Conservation (phyloP, 2,888 invertebrate species). For the Phaedon cochleariae region DNA sequence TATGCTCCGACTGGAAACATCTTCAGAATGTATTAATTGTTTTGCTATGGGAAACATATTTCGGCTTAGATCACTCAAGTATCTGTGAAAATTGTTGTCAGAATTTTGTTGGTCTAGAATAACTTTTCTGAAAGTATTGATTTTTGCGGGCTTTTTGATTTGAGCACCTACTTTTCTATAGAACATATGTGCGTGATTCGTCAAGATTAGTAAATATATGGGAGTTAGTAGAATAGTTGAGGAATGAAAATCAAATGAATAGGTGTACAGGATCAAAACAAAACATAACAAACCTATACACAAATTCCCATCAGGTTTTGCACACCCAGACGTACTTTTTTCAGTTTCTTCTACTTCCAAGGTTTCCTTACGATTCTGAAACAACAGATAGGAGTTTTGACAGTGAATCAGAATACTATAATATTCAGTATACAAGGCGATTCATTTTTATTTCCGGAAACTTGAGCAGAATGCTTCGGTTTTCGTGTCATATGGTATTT, state of each 20-base stretch:
- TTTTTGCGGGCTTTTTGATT: conserved; percentile 11
- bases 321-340: conserved; percentile 57
- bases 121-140: conserved; percentile 13
- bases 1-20: conserved; percentile 31
- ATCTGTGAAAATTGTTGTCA: conserved; percentile 60
- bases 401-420: no score
- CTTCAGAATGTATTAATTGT: conserved; percentile 28
- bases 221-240: conserved; percentile 45
- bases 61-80: conserved; percentile 22
- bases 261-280: conserved; percentile 54
- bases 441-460: background rate
- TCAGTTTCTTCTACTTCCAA: conserved; percentile 55
- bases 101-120: conserved; percentile 51
- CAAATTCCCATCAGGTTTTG: conserved; percentile 55
- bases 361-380: conserved; percentile 58
- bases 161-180: conserved; percentile 5
- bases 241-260: conserved; percentile 26
- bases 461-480: no score
- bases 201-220: conserved; percentile 48
- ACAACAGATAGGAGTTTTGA: no score
- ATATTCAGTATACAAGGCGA: no score
- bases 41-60: conserved; percentile 22
- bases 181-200: conserved; percentile 14
- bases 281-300: conserved; percentile 62
- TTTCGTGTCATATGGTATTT: no score